Evolutionary conservation across 2,888 invertebrate genomes (phyloP).

Genomic region (Autographa pulchrina): DNA sequence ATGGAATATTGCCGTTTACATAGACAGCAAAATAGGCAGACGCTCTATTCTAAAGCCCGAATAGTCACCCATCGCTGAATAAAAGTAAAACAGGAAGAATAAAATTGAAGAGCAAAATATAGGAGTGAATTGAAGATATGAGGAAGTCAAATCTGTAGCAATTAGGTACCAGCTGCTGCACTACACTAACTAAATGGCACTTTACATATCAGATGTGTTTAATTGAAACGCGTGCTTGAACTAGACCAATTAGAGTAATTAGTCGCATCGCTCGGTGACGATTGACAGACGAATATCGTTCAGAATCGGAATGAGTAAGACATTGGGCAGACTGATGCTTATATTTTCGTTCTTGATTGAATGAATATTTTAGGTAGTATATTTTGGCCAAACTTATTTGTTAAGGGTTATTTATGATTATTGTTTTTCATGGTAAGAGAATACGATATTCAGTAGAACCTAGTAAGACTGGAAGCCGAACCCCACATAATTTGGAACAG

Average conservation of each 20-base stretch:
- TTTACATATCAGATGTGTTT: constrained; percentile 55
- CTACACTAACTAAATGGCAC: constrained; percentile 21
- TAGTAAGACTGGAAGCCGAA: too few species aligned
- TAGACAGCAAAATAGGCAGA: too few species aligned
- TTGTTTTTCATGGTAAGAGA: too few species aligned
- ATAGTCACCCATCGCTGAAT: background rate
- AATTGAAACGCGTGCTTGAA: constrained; percentile 44
- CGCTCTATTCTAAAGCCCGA: too few species aligned
- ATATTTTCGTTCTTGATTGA: background rate
- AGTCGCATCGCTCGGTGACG: constrained; percentile 36
- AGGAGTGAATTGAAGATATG: background rate
- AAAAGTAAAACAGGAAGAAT: background rate
- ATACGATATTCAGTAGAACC: too few species aligned
- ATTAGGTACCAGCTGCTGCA: background rate
- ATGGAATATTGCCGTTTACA: too few species aligned
- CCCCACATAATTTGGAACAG: too few species aligned
- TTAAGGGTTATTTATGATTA: too few species aligned
- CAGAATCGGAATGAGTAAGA: background rate
- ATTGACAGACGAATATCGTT: constrained; percentile 31
- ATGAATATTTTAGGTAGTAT: too few species aligned
- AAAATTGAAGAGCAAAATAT: background rate
- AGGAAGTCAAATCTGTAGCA: background rate
- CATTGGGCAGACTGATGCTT: background rate
- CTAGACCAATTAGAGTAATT: constrained; percentile 43
- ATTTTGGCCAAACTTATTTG: too few species aligned